Base-by-base conservation (phyloP, 2,797 vertebrate genomes). In the Rhadinocentrus ornatus region DNA sequence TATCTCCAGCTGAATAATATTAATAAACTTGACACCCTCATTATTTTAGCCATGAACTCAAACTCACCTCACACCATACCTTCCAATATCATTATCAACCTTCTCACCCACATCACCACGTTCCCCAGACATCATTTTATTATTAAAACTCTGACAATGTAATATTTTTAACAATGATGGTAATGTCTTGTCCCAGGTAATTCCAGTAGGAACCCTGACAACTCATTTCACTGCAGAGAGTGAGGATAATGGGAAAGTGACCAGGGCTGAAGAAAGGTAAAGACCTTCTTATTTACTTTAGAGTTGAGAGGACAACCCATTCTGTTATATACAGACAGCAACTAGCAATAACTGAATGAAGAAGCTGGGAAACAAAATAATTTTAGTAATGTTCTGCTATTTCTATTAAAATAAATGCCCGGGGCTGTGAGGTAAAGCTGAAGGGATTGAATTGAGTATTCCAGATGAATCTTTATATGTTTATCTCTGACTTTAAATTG, bases 131-230 rank as follows among this genome's bases (percentile, higher is more conserved):
- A 50, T 68, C 44, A 46, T 86, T 78, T 71, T 75, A 82, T 87
- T 89, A 90, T 86, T 89, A 88, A 82, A 89, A 85, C 58, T 59
- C 77, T 84, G 81, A 85, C 34, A 74, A 75, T 86, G 83, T 90
- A 77, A 91, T 90, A 85, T 85, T 85, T 85, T 69, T 64, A 55
- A 59, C 64, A 72, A 65, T 72, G 85, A 80, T 71, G 79, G 75
- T 92, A 87, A 91, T 90, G 77, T 87, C 84, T 85, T 88, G 81
- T 90, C 80, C 58, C 20, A 63, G 66, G 83, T 88, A 87, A 90
- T 88, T 90, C 86, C 70, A 80, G 58, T 54, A 81, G 67, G 63
- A 77, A 80, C 72, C 73, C 52, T 79, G 80, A 90, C 31, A 70
- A 83, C 81, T 91, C 82, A 89, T 90, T 90, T 85, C 37, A 62